Evolutionary conservation across 2,888 invertebrate species (phyloP).

Genomic region (Clepsis dumicolana): DNA sequence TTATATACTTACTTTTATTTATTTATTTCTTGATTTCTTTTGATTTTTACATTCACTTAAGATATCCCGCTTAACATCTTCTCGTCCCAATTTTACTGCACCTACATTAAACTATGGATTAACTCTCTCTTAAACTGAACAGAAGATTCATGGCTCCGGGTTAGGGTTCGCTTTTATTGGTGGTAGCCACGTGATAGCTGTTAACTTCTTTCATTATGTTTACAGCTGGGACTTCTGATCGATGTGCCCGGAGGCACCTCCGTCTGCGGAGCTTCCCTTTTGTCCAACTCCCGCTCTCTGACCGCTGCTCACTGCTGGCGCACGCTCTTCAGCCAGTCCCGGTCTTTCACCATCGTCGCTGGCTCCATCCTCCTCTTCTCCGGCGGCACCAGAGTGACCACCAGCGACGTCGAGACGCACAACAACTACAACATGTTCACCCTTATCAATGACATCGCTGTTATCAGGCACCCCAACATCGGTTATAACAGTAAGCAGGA

Average conservation of each 20-base stretch:
- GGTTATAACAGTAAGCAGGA: constrained; percentile 45
- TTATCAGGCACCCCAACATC: constrained; percentile 49
- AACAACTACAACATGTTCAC: constrained; percentile 46
- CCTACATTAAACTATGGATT: too few relatives aligned
- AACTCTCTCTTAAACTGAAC: too few relatives aligned
- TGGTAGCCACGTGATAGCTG: too few relatives aligned
- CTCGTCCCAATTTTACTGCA: too few relatives aligned
- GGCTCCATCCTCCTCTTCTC: constrained; percentile 52
- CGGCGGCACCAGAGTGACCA: constrained; percentile 53
- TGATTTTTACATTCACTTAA: too few relatives aligned
- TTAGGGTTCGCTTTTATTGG: too few relatives aligned
- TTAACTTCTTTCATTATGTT: neutral
- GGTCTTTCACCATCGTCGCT: constrained; percentile 53
- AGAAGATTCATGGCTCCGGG: too few relatives aligned
- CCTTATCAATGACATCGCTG: constrained; percentile 56
- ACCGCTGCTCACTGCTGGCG: constrained; percentile 62
- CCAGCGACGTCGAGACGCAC: constrained; percentile 54
- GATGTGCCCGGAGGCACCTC: constrained; percentile 50
- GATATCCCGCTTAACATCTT: too few relatives aligned
- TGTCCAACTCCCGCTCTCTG: constrained; percentile 52
- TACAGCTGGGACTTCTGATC: constrained; percentile 51
- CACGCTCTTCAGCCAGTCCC: constrained; percentile 52
- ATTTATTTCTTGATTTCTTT: too few relatives aligned
- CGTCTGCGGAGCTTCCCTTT: constrained; percentile 55
- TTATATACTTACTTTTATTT: too few relatives aligned